Conservation (phyloP, 1,140 invertebrate genomes). For the Onthophagus taurus region DNA sequence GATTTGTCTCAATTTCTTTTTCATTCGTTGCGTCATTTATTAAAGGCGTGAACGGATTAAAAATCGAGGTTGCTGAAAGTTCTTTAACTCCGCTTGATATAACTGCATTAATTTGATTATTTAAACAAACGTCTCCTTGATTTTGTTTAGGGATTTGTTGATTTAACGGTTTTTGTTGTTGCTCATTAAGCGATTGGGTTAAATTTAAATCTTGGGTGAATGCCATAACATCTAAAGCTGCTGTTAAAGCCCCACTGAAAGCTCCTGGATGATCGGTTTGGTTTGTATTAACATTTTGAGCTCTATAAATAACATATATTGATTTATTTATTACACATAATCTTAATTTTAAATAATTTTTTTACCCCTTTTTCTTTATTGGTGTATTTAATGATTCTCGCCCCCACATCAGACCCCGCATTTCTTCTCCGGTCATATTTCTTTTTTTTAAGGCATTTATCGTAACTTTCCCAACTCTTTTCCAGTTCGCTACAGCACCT, state of each 20-base stretch:
- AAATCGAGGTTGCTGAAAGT: neutral
- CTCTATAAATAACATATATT: conserved; percentile 19
- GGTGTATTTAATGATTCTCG: conserved; percentile 78
- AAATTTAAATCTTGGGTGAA: conserved; percentile 59
- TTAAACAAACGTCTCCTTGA: neutral
- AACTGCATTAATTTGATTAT: conserved; percentile 3
- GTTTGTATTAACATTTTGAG: conserved; percentile 29
- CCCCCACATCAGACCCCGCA: conserved; percentile 81
- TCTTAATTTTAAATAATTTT: neutral
- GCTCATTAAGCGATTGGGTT: neutral
- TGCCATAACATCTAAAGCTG: conserved; percentile 72
- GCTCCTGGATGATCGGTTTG: conserved; percentile 36
- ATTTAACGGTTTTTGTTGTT: conserved; percentile 1
- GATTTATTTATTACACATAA: neutral
- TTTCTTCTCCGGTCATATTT: conserved; percentile 76
- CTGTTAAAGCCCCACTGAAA: conserved; percentile 57
- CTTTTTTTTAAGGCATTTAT: conserved; percentile 72
- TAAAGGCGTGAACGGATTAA: conserved; percentile 1
- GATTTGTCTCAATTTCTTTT: neutral
- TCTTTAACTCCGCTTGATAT: neutral
- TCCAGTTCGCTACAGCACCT: conserved; percentile 95
- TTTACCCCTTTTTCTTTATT: conserved; percentile 46
- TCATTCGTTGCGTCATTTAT: neutral
- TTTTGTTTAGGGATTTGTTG: neutral
- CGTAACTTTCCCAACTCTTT: conserved; percentile 83